Evolutionary conservation across 2,797 vertebrate species (phyloP).

Genomic region (Pyrrhura leucotis): DNA sequence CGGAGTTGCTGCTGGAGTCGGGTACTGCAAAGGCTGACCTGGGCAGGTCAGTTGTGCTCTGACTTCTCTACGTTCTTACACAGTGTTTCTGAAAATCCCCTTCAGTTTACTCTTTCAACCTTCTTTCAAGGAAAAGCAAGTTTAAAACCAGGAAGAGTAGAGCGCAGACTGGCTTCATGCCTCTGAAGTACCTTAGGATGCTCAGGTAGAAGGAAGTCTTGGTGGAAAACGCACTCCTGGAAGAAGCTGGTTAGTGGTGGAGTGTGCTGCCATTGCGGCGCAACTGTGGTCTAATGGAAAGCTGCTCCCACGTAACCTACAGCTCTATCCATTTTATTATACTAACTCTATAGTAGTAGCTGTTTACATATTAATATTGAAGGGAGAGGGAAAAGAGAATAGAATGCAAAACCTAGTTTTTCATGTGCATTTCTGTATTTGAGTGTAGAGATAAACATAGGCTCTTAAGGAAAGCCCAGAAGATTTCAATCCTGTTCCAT

Average conservation of each 20-base stretch:
- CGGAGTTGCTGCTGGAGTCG: neutral
- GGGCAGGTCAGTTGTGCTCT: neutral
- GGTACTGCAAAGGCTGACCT: neutral
- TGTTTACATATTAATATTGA: neutral
- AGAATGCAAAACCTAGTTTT: neutral
- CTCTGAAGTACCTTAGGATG: neutral
- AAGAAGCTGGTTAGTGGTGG: neutral
- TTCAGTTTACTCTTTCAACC: neutral
- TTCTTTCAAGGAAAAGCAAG: neutral
- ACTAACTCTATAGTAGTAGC: neutral
- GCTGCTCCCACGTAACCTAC: neutral
- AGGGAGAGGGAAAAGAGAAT: neutral
- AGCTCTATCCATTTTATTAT: neutral
- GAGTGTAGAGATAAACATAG: neutral
- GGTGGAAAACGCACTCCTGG: too few species aligned
- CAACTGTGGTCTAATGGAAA: neutral
- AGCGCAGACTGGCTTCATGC: neutral
- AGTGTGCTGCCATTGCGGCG: rapidly evolving
- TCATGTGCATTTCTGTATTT: neutral
- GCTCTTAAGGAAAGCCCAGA: neutral
- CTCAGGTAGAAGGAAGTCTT: neutral
- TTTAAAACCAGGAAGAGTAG: neutral
- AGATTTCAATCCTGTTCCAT: neutral
- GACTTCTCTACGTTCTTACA: neutral
- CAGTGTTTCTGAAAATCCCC: neutral